Evolutionary conservation across 2,113 vertebrate genomes (phyloP).

Genomic region (Catharus fuscescens): DNA sequence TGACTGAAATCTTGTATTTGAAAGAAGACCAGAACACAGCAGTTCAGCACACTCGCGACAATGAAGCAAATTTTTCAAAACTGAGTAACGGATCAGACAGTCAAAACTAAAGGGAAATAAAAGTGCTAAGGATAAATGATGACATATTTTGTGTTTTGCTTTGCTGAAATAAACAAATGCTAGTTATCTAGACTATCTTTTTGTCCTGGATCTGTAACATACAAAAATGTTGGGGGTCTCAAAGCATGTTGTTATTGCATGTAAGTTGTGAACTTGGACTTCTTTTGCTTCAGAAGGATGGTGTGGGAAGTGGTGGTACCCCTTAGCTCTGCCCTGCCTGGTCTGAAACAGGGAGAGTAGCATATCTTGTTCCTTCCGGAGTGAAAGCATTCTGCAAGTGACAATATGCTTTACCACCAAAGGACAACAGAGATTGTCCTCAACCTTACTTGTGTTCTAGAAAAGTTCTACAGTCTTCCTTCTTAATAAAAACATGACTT

Average conservation of each 20-base stretch:
- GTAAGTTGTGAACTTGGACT: neutral
- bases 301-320: neutral
- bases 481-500: neutral
- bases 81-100: neutral
- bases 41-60: neutral
- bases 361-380: neutral
- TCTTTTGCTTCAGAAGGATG: neutral
- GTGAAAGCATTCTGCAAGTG: neutral
- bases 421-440: neutral
- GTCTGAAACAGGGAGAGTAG: neutral
- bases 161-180: neutral
- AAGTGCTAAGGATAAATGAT: neutral
- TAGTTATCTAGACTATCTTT: neutral
- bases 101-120: neutral
- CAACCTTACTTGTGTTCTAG: neutral
- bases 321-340: neutral
- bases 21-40: neutral
- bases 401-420: neutral
- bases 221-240: neutral
- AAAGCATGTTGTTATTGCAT: neutral
- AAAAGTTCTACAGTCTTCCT: neutral
- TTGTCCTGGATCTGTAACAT: no score
- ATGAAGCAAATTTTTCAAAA: neutral
- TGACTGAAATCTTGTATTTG: neutral
- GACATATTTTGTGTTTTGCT: neutral